Base-by-base conservation (phyloP, 2,113 vertebrate genomes). In the Proteles cristata region DNA sequence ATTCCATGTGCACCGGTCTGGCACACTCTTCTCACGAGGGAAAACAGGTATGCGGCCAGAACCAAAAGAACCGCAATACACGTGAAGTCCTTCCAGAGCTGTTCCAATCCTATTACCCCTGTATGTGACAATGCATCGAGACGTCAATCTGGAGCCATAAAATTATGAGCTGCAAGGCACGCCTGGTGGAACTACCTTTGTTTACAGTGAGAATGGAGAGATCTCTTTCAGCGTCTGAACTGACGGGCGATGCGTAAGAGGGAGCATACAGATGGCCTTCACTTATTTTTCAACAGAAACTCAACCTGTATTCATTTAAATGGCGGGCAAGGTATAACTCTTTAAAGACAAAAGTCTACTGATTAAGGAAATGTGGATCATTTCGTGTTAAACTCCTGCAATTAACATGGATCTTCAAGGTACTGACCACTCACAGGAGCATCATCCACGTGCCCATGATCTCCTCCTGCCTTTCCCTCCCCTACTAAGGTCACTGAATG, bases 281-380 rank as follows among this genome's bases (percentile, higher is more conserved):
- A 66, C 28, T 7, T 31, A 83, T 66, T 50, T 93, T 11, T 88
- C n/a, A 96, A 33, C 4, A 23, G 28, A 91, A 96, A 84, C 68
- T 90, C 73, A 84, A 80, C 84, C 14, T 94, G 11, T 31, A 89
- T 33, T 48, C 74, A 68, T 14, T 35, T 16, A 69, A 84, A 79
- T 86, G 39, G n/a, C 14, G 43, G 25, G 66, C 33, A 50, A 11
- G 68, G 21, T 43, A 77, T 45, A 96, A 84, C 7, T 63, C 81
- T 73, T 88, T 89, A 73, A 89, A 90, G 74, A 23, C 11, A 96
- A 39, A 96, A 90, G 12, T 81, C 50, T 39, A 77, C 17, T 31
- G 48, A 69, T 25, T 50, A 88, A 77, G 31, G 31, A 91, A 80
- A 90, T 31, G 21, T 28, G 25, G 61, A 21, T 53, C 5, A n/a